Conservation (phyloP, 2,888 invertebrate species). For the Keiferia lycopersicella region DNA sequence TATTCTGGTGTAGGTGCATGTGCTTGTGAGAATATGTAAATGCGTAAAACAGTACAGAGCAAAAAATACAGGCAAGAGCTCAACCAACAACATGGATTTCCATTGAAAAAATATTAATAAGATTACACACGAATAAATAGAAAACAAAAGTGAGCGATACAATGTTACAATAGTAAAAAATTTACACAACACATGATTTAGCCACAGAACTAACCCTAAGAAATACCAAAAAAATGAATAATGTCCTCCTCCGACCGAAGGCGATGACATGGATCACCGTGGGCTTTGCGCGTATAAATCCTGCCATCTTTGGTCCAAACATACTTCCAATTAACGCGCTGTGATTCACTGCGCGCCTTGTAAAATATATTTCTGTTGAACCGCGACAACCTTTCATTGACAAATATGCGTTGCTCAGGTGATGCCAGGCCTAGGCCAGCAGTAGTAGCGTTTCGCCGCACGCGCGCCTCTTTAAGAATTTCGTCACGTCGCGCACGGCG, state of each 20-base stretch:
- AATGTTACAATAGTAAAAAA: neutral
- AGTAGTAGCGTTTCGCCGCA: constrained; percentile 20
- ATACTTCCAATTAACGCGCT: constrained; percentile 11
- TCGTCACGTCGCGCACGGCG: constrained; percentile 20
- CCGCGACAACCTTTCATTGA: constrained; percentile 24
- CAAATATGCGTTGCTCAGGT: neutral
- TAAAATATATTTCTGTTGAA: constrained; percentile 17
- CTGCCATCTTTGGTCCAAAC: constrained; percentile 19
- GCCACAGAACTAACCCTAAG: neutral
- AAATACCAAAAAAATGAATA: constrained; percentile 19
- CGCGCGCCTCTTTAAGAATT: constrained; percentile 22
- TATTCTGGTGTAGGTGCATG: neutral
- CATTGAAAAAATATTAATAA: too few species aligned
- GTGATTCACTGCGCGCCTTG: constrained; percentile 12
- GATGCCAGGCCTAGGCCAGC: constrained; percentile 9
- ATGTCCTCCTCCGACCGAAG: constrained; percentile 17
- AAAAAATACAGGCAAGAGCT: too few species aligned
- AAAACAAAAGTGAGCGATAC: neutral
- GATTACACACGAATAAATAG: too few species aligned
- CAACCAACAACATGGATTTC: too few species aligned
- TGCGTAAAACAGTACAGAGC: too few species aligned
- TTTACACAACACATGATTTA: too few species aligned
- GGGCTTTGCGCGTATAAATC: constrained; percentile 10
- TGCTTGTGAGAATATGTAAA: neutral
- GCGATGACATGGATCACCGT: constrained; percentile 13